phyloP scores from a whole-genome alignment of 2,797 vertebrate species.

The Florisuga fusca region DNA sequence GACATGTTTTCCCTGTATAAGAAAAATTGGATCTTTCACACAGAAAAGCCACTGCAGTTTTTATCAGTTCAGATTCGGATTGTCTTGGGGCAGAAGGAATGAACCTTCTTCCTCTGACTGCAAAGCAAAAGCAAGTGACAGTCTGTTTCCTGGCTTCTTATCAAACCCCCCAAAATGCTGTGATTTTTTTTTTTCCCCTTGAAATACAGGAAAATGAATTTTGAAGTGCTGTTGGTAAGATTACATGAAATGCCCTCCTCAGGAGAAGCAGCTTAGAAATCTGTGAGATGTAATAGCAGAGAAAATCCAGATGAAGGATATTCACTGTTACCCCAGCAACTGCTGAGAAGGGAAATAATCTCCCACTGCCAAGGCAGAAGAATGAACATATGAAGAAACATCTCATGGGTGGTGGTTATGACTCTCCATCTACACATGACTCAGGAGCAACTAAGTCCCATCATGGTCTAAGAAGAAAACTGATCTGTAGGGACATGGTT shows the following conservation, averaged over 20 bases:
- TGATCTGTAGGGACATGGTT: fast-evolving
- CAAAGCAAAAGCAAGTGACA: background rate
- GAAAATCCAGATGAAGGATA: background rate
- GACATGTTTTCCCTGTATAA: background rate
- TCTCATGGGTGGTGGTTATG: background rate
- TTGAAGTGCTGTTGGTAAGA: background rate
- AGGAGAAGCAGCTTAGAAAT: background rate
- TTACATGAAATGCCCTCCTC: background rate
- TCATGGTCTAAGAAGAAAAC: background rate
- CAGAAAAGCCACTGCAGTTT: background rate
- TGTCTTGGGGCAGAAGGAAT: background rate
- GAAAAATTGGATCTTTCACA: background rate
- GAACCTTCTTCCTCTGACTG: background rate
- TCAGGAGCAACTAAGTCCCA: background rate
- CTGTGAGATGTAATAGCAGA: background rate
- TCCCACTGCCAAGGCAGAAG: background rate
- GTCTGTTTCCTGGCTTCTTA: background rate
- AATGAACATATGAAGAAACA: background rate
- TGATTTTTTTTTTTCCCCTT: background rate
- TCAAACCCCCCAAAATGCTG: background rate
- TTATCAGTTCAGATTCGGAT: background rate
- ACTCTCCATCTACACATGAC: background rate
- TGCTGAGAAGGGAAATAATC: background rate
- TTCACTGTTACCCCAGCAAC: background rate
- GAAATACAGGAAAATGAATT: background rate